These are phyloP conservation scores for Trachelus troglodyta DNA, from an alignment of 2,888 invertebrate species.

Conservation along the genomic window DNA sequence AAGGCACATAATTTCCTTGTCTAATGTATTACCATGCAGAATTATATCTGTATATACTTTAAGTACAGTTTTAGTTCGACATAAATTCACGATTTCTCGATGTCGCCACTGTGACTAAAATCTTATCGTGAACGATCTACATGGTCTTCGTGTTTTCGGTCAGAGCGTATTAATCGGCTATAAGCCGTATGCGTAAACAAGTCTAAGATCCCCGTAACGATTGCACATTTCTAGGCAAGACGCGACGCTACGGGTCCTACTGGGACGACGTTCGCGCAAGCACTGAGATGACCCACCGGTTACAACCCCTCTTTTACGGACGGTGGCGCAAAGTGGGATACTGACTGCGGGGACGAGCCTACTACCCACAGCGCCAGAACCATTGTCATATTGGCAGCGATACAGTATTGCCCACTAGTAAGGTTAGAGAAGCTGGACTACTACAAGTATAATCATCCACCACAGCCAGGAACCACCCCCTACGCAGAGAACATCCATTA, in stretches of 20 bases:
- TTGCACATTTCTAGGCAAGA: not conserved
- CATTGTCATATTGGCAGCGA: not conserved
- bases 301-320: constrained; percentile 25
- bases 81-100: not conserved
- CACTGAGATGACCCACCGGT: constrained; percentile 49
- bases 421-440: not conserved
- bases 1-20: not conserved
- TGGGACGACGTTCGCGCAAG: constrained; percentile 45
- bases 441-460: not conserved
- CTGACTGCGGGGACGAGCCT: not conserved
- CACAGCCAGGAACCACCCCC: not conserved
- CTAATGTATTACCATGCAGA: not conserved
- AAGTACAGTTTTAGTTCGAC: not conserved
- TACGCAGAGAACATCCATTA: not conserved
- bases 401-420: not conserved
- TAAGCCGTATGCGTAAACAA: not conserved
- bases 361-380: not conserved
- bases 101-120: not conserved
- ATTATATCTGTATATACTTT: not conserved
- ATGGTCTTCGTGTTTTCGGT: not conserved
- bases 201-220: not conserved
- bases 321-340: not conserved
- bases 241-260: constrained; percentile 21
- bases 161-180: not conserved
- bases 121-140: not conserved